Percentiles rank a stretch among this genome's conserved stretches.
Evolutionary conservation across 2,888 invertebrate species (phyloP).

Genomic region (Tribolium freemani): DNA sequence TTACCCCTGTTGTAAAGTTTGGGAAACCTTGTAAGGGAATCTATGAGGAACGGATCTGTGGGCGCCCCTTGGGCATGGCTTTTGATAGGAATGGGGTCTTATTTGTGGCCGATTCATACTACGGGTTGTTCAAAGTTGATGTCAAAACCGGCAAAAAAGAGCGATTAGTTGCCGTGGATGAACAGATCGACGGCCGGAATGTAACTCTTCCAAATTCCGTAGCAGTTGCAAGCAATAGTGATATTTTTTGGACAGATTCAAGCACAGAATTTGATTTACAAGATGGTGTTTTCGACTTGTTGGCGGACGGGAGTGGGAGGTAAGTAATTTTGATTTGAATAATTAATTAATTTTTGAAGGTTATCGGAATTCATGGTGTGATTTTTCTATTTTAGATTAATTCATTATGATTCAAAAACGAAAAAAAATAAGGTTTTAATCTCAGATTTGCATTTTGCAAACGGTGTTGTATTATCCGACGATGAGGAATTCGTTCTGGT

Average conservation of each 20-base stretch:
- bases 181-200: constrained; percentile 77
- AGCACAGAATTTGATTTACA: constrained; percentile 79
- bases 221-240: constrained; percentile 83
- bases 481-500: constrained; percentile 88
- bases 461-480: constrained; percentile 87
- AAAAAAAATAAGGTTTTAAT: constrained; percentile 83
- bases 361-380: not conserved
- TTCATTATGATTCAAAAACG: constrained; percentile 84
- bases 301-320: constrained; percentile 90
- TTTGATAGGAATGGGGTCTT: constrained; percentile 81
- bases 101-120: constrained; percentile 87
- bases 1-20: constrained; percentile 83
- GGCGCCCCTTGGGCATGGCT: constrained; percentile 90
- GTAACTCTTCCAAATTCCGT: constrained; percentile 83
- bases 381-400: constrained; percentile 72
- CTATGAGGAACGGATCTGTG: constrained; percentile 87
- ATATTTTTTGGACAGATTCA: constrained; percentile 92
- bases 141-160: constrained; percentile 77
- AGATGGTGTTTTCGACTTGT: constrained; percentile 76
- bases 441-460: constrained; percentile 86
- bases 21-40: constrained; percentile 82
- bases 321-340: constrained; percentile 62
- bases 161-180: constrained; percentile 76
- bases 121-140: constrained; percentile 90
- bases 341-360: constrained; percentile 17